These are phyloP conservation scores for Zapornia atra DNA, from an alignment of 2,113 vertebrate genomes.

Conservation along the genomic window DNA sequence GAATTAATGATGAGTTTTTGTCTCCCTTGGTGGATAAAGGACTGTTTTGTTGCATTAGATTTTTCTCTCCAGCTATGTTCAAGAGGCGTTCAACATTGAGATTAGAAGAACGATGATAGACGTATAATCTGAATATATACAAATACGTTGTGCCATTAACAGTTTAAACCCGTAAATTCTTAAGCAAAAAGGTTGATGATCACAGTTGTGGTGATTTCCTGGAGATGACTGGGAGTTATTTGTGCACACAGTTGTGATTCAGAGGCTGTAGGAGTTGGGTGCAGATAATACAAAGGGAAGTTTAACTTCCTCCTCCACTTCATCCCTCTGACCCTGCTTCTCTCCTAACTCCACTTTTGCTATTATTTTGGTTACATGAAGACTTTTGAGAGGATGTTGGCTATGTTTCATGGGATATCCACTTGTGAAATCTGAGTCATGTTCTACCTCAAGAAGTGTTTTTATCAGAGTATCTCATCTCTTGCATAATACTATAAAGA, in stretches of 20 bases:
- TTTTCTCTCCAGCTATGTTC: not conserved
- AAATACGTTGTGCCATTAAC: not conserved
- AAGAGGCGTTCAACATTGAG: not conserved
- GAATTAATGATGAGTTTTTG: not conserved
- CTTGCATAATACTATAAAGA: not conserved
- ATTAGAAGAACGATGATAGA: not conserved
- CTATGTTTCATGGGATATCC: not conserved
- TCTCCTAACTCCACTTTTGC: not conserved
- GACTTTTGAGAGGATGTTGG: not conserved
- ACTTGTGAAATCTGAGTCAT: slow-evolving; percentile 27
- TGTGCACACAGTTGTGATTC: slow-evolving; percentile 25
- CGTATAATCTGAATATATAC: not conserved
- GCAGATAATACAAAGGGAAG: not conserved
- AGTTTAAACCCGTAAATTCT: not conserved
- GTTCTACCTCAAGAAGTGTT: not conserved
- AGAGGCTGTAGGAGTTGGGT: slow-evolving; percentile 19
- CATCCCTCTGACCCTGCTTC: not conserved
- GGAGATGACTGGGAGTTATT: slow-evolving; percentile 2
- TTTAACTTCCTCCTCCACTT: slow-evolving; percentile 17
- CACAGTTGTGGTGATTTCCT: not conserved
- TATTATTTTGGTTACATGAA: slow-evolving; percentile 15
- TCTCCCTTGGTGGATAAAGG: not conserved
- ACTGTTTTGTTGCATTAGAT: not conserved
- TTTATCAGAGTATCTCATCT: not conserved
- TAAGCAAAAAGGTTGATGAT: not conserved